Conservation (phyloP, 2,113 vertebrate genomes). For the Dromaius novaehollandiae region DNA sequence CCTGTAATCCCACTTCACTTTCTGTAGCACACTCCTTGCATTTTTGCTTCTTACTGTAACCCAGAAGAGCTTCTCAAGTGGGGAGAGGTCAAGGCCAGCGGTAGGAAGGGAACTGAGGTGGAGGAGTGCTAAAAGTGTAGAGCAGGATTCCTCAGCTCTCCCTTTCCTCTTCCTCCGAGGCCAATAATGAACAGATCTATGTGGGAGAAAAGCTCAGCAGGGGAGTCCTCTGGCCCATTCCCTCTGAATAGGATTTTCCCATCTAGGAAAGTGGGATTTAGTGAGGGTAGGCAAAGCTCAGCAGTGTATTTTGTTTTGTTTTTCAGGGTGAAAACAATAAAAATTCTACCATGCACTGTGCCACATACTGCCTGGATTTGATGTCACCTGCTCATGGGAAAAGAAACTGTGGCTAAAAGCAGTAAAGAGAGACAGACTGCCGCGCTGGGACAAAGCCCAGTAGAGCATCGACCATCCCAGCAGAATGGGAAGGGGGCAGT, state of each 20-base stretch:
- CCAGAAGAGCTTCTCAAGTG: not conserved
- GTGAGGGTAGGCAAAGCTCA: not conserved
- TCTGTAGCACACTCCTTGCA: not conserved
- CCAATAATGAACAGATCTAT: not conserved
- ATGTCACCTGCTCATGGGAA: not conserved
- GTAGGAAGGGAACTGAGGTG: not conserved
- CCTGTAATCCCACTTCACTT: not conserved
- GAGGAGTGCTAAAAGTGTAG: not conserved
- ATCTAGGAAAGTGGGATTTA: not conserved
- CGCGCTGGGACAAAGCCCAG: conserved; percentile 15
- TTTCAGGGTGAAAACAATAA: not conserved
- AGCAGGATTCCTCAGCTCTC: not conserved
- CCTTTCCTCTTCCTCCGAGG: not conserved
- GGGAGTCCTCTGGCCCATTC: not conserved
- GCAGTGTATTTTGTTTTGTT: not conserved
- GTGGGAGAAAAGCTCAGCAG: conserved; percentile 5
- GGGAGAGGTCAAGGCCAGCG: not conserved
- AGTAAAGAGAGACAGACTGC: not conserved
- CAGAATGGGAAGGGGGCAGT: not conserved
- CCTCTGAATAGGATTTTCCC: not conserved
- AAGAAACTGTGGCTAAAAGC: not conserved
- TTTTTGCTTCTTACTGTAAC: not conserved
- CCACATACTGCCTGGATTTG: not conserved
- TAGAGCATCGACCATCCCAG: not conserved
- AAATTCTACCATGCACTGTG: not conserved